A percentile compares a stretch with the other conserved stretches of the same genome.
phyloP scores from a whole-genome alignment of 2,113 vertebrate species.

The Raja brachyura region DNA sequence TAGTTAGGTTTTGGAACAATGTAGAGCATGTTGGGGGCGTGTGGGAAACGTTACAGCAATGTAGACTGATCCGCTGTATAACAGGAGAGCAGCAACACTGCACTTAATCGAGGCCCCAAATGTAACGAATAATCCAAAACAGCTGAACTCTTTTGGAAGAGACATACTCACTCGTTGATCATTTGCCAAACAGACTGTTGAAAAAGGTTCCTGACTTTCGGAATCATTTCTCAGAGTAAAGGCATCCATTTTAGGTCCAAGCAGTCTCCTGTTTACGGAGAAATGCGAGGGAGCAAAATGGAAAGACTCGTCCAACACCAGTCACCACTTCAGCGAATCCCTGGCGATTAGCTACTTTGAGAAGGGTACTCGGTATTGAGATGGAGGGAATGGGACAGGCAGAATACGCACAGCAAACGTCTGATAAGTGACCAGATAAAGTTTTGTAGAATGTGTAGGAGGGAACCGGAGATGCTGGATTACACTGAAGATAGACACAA shows the following conservation, averaged over 20 bases:
- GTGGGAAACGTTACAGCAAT: neutral
- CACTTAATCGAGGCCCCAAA: neutral
- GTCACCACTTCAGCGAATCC: neutral
- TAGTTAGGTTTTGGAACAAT: neutral
- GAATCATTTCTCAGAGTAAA: neutral
- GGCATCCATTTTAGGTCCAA: neutral
- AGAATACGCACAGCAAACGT: neutral
- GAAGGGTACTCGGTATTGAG: neutral
- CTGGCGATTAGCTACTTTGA: neutral
- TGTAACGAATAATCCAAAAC: neutral
- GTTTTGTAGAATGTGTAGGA: too few relatives aligned
- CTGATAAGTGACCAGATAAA: neutral
- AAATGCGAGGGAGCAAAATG: neutral
- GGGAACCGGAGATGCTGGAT: too few relatives aligned
- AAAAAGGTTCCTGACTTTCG: neutral
- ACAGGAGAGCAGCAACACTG: neutral
- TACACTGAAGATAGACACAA: too few relatives aligned
- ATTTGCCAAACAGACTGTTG: neutral
- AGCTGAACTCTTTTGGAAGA: neutral
- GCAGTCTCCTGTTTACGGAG: neutral
- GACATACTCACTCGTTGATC: neutral
- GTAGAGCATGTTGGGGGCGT: neutral
- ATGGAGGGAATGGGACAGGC: neutral
- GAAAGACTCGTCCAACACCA: neutral
- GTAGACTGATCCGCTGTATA: neutral